Conservation (phyloP, 35 echinoderm and acorn worm species). For the Holothuria glaberrima region DNA sequence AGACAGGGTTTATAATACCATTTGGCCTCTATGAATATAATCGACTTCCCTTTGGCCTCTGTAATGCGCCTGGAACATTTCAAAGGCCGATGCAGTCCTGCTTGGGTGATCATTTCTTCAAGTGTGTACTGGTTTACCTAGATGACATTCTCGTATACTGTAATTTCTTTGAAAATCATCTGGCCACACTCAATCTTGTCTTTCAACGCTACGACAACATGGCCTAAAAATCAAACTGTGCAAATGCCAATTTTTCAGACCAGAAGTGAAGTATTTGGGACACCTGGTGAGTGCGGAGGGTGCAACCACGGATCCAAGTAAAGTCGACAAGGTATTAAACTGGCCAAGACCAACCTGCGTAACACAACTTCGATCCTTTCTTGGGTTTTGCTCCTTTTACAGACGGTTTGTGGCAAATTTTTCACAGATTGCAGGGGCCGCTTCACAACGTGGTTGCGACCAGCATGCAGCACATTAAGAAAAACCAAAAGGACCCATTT, state of each 20-base stretch:
- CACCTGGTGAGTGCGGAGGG: too few species aligned
- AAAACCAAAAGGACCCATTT: not conserved
- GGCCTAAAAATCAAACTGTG: too few species aligned
- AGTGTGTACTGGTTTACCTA: constrained; percentile 64
- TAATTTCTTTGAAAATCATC: constrained; percentile 51
- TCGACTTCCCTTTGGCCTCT: constrained; percentile 1
- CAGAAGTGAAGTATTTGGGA: constrained; percentile 50
- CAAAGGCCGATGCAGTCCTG: constrained; percentile 75
- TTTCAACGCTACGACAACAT: constrained; percentile 19
- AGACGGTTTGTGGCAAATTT: too few species aligned
- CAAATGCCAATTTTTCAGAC: constrained; percentile 54
- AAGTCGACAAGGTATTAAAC: constrained; percentile 31
- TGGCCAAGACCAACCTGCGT: too few species aligned
- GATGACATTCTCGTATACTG: constrained; percentile 77
- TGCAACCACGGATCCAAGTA: constrained; percentile 30
- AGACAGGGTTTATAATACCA: constrained; percentile 14
- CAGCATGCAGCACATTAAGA: too few species aligned
- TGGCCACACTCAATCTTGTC: constrained; percentile 19
- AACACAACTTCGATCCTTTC: constrained; percentile 53
- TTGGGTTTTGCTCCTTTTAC: too few species aligned
- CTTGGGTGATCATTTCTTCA: constrained; percentile 64
- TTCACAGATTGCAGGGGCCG: constrained; percentile 55
- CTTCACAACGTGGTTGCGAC: not conserved
- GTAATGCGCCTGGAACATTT: constrained; percentile 76
- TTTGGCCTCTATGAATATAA: constrained; percentile 30